Percentiles rank a stretch among this genome's conserved stretches.
Conservation (phyloP, 2,797 vertebrate genomes). For the Brachyalestes nurse region DNA sequence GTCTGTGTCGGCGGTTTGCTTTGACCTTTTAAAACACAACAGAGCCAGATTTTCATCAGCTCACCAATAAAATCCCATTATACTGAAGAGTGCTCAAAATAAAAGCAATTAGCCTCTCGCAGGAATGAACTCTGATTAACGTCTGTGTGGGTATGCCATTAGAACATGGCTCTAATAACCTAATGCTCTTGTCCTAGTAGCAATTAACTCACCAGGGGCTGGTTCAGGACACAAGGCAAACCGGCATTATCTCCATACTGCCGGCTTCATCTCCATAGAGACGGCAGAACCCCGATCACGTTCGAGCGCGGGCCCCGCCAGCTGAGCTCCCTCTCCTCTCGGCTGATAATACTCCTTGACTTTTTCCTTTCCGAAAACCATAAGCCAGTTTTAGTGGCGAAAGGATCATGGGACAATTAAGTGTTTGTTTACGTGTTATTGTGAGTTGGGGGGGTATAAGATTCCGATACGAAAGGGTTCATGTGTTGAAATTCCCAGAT, state of each 20-base stretch:
- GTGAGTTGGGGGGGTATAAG: slow-evolving; percentile 4
- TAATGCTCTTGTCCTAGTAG: slow-evolving; percentile 9
- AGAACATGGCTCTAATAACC: slow-evolving; percentile 29
- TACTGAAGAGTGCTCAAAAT: slow-evolving; percentile 42
- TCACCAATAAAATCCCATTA: slow-evolving; percentile 32
- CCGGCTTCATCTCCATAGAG: slow-evolving; percentile 35
- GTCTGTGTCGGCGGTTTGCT: background rate
- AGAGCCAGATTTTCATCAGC: slow-evolving; percentile 23
- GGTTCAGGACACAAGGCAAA: slow-evolving; percentile 9
- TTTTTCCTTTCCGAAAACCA: slow-evolving; percentile 60
- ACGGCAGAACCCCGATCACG: slow-evolving; percentile 2
- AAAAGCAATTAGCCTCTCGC: slow-evolving; percentile 23
- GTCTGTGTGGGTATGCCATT: slow-evolving; percentile 14
- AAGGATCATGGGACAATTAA: slow-evolving; percentile 70
- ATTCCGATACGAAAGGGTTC: slow-evolving; percentile 63
- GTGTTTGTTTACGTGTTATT: slow-evolving; percentile 64
- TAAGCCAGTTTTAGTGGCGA: slow-evolving; percentile 68
- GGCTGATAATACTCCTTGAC: slow-evolving; percentile 50
- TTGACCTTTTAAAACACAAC: slow-evolving; percentile 25
- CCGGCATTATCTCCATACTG: slow-evolving; percentile 24
- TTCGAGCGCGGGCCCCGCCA: slow-evolving; percentile 3
- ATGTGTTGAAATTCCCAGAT: slow-evolving; percentile 46
- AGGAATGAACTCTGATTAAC: slow-evolving; percentile 37
- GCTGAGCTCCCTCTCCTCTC: background rate
- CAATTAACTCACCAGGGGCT: slow-evolving; percentile 29